These are phyloP conservation scores for Batillaria attramentaria DNA, from an alignment of 1,140 invertebrate genomes.

Conservation along the genomic window DNA sequence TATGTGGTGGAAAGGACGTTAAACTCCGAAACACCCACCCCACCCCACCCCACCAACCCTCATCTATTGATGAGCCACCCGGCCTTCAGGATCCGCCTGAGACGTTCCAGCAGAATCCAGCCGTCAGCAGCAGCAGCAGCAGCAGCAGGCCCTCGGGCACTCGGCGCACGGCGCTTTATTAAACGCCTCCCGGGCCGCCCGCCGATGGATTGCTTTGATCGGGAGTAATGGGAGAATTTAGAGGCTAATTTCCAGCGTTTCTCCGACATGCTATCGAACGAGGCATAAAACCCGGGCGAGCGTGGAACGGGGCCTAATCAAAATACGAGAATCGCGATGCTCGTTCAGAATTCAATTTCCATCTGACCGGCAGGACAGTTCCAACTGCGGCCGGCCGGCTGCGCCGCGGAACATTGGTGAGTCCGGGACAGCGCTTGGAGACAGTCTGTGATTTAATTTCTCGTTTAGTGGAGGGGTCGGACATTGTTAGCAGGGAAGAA, in stretches of 20 bases:
- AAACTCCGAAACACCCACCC: neutral
- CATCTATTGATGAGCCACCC: too few species aligned
- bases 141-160: neutral
- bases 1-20: too few species aligned
- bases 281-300: neutral
- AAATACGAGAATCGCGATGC: neutral
- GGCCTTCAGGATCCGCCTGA: too few species aligned
- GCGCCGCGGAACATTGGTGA: neutral
- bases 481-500: too few species aligned
- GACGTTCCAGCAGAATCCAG: too few species aligned
- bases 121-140: neutral
- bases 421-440: too few species aligned
- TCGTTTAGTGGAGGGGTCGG: neutral
- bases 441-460: constrained; percentile 10
- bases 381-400: neutral
- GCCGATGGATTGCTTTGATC: constrained; percentile 26
- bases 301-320: constrained; percentile 1
- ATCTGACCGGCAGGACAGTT: neutral
- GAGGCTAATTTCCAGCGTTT: constrained; percentile 27
- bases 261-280: constrained; percentile 24
- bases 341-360: constrained; percentile 1
- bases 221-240: constrained; percentile 27
- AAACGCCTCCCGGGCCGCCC: constrained; percentile 19
- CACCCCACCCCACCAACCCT: neutral
- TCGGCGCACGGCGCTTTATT: constrained; percentile 14